phyloP scores from a whole-genome alignment of 2,797 vertebrate species.

The Echeneis naucrates region DNA sequence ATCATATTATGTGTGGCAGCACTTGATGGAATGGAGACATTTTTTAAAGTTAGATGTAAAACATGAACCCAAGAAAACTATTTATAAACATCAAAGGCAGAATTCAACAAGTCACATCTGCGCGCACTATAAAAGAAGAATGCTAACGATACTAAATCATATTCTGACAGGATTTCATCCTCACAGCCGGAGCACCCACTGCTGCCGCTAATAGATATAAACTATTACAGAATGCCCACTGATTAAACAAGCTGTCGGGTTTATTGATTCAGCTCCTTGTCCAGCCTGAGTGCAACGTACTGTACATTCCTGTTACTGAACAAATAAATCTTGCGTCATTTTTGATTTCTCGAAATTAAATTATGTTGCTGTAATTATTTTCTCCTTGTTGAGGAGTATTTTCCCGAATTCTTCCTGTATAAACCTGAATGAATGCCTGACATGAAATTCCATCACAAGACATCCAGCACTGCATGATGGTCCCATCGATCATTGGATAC shows the following conservation, averaged over 20 bases:
- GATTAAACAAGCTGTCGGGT: not conserved
- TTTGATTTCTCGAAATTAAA: not conserved
- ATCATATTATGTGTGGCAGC: not conserved
- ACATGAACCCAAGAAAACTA: not conserved
- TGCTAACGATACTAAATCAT: not conserved
- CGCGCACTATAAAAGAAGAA: not conserved
- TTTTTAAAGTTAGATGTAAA: not conserved
- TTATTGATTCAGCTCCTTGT: too few relatives aligned
- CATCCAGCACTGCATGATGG: not conserved
- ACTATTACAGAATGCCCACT: not conserved
- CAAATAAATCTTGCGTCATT: not conserved
- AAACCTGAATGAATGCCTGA: not conserved
- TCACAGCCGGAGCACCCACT: not conserved
- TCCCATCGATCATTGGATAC: not conserved
- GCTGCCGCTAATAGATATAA: not conserved
- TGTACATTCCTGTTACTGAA: too few relatives aligned
- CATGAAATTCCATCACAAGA: not conserved
- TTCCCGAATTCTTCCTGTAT: not conserved
- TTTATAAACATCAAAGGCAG: not conserved
- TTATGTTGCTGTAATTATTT: not conserved
- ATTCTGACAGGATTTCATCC: not conserved
- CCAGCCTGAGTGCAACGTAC: not conserved
- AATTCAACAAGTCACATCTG: not conserved
- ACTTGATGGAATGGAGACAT: not conserved
- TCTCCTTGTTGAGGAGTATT: not conserved